A percentile compares a stretch with the other conserved stretches of the same genome.
These are phyloP conservation scores for Ophiothrix spiculata DNA, from an alignment of 35 echinoderm and acorn worm species.

Conservation along the genomic window DNA sequence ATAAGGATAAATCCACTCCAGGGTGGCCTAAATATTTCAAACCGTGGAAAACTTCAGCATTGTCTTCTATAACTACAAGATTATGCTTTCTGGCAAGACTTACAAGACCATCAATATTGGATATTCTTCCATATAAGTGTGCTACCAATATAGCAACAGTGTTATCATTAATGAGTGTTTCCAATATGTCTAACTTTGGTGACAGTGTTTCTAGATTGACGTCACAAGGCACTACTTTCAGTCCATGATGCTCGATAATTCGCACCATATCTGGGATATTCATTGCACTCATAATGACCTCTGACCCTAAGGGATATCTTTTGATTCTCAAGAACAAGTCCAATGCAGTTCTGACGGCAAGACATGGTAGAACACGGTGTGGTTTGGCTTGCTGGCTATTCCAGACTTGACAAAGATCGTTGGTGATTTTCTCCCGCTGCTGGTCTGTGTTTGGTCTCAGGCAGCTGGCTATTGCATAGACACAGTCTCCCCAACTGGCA, in stretches of 20 bases:
- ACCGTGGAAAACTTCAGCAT: conserved; percentile 72
- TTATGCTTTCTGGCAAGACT: conserved; percentile 46
- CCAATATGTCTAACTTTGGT: conserved; percentile 57
- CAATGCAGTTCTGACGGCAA: conserved; percentile 75
- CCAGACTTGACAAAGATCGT: background rate
- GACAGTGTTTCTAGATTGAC: conserved; percentile 52
- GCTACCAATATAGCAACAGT: conserved; percentile 85
- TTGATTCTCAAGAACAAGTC: conserved; percentile 74
- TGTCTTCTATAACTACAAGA: conserved; percentile 78
- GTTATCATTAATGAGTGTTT: conserved; percentile 52
- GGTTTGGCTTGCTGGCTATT: background rate
- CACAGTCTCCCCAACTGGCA: background rate
- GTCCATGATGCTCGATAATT: conserved; percentile 74
- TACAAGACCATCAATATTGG: conserved; percentile 65
- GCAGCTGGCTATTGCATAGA: background rate
- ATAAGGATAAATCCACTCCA: conserved; percentile 77
- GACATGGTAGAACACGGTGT: conserved; percentile 45
- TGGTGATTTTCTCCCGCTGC: background rate
- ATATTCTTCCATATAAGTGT: conserved; percentile 82
- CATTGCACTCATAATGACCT: conserved; percentile 80
- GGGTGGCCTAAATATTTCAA: conserved; percentile 55
- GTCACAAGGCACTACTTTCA: conserved; percentile 70
- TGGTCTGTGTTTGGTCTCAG: background rate
- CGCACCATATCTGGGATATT: conserved; percentile 78
- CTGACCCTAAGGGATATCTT: conserved; percentile 76